Percentiles rank a stretch among this genome's conserved stretches.
Conservation (phyloP, 2,888 invertebrate species). For the Limnephilus lunatus region DNA sequence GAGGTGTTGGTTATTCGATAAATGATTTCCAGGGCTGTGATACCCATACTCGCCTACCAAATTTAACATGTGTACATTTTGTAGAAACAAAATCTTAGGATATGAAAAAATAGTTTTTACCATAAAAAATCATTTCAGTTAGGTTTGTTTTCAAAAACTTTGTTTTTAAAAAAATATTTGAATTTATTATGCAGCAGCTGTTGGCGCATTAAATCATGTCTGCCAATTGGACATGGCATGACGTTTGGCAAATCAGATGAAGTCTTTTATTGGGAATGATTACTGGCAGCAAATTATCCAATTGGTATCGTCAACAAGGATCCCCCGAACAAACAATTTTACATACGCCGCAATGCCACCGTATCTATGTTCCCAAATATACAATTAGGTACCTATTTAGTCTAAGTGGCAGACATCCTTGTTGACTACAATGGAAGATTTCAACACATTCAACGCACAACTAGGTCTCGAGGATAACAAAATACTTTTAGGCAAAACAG, state of each 20-base stretch:
- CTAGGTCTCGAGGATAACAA: neutral
- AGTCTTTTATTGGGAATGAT: slow-evolving; percentile 48
- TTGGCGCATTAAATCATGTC: neutral
- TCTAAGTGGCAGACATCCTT: neutral
- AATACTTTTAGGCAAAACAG: neutral
- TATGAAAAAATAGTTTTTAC: too few species aligned
- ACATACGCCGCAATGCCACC: neutral
- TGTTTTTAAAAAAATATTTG: too few species aligned
- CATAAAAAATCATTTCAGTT: too few species aligned
- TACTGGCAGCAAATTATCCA: slow-evolving; percentile 49
- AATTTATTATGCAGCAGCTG: neutral
- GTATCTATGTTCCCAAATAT: neutral
- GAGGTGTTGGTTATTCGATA: too few species aligned
- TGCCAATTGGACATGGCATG: neutral
- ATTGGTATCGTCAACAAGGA: slow-evolving; percentile 34
- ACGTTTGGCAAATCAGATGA: slow-evolving; percentile 38
- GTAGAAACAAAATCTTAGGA: too few species aligned
- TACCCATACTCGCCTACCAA: too few species aligned
- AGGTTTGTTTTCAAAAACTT: too few species aligned
- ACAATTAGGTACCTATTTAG: neutral
- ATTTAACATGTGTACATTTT: too few species aligned
- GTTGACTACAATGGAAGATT: neutral
- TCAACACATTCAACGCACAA: neutral
- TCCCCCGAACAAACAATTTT: neutral
- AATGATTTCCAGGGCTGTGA: too few species aligned